Percentiles rank a stretch among this genome's conserved stretches.
These are phyloP conservation scores for Drepana falcataria DNA, from an alignment of 2,888 invertebrate species.

Conservation along the genomic window DNA sequence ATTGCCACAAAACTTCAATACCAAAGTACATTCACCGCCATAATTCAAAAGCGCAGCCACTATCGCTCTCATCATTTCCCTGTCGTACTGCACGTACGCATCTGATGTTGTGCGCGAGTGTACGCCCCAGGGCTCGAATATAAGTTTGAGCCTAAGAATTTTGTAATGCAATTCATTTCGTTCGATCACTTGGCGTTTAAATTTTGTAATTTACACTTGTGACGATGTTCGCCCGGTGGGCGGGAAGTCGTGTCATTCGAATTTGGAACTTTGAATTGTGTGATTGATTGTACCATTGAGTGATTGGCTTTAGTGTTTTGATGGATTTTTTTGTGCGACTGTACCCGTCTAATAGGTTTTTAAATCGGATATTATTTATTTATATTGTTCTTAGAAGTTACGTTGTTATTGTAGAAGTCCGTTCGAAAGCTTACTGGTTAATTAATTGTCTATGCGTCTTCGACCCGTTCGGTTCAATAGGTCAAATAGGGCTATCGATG, in stretches of 20 bases:
- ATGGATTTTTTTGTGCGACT: constrained; percentile 18
- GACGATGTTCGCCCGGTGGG: constrained; percentile 19
- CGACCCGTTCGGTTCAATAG: not conserved
- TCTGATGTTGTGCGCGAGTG: constrained; percentile 46
- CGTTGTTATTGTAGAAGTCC: not conserved
- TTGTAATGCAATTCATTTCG: constrained; percentile 49
- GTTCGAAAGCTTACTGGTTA: not conserved
- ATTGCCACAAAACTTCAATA: constrained; percentile 5
- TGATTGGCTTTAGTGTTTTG: constrained; percentile 24
- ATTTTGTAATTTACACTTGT: constrained; percentile 17
- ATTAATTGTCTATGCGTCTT: not conserved
- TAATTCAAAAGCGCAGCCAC: constrained; percentile 41
- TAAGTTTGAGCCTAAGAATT: constrained; percentile 71
- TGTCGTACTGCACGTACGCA: constrained; percentile 44
- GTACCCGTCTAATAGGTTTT: constrained; percentile 20
- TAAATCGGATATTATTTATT: constrained; percentile 6
- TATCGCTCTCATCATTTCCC: constrained; percentile 61
- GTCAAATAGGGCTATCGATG: too few species aligned
- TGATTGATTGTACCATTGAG: constrained; percentile 31
- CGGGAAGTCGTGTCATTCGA: constrained; percentile 24
- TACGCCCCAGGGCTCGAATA: constrained; percentile 40
- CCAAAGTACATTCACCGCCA: constrained; percentile 33
- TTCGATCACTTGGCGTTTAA: not conserved
- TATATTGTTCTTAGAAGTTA: not conserved
- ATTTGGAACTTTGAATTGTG: constrained; percentile 1